Base-by-base conservation (phyloP, 2,888 invertebrate species). In the Amblyjoppa fuscipennis region DNA sequence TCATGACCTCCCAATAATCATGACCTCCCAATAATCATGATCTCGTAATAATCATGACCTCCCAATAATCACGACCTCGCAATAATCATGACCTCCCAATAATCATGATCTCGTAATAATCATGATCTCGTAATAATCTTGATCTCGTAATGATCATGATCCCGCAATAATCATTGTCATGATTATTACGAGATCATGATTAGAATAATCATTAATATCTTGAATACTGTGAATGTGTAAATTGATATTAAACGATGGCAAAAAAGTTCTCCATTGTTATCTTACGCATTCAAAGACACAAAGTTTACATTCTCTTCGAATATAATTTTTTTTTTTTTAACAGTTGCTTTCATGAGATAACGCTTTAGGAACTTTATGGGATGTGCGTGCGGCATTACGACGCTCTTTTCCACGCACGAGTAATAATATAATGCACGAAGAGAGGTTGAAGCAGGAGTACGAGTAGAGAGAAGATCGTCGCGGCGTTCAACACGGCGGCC, bases 401-500 rank as follows among this genome's bases (percentile, higher is more conserved):
- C 25, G 20, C 9, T 20, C 56, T 25, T 25, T 56, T 56, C 11
- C 56, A 56, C 9, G 25, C 56, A 56, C 56, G 56, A 20, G 20
- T 56, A 31, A 61, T 61, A 61, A 51, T 61, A 31, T 61, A 31
- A 61, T 61, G 61, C 61, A 61, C 13, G 61, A 28, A 61, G 31
- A 61, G 25, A 4, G 7, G 9, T 38, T n/a, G 31, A 31, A 31
- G 31, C 28, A 13, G 61, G 31, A 61, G 28, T 25, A 61, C 11
- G 5, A 38, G 31, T 11, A 61, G 61, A 61, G 59, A 25, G 9
- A 16, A 20, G 53, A 53, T 53, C 51, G 76, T 56, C 66, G 77
- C 68, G 77, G 68, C 51, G 76, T 51, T 64, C 64, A 6, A 20
- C 45, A 41, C 20, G 34, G 53, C 53, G 13, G 20, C 49, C 70